phyloP scores from a whole-genome alignment of 2,797 vertebrate species.

The Halcyon chelicuti region DNA sequence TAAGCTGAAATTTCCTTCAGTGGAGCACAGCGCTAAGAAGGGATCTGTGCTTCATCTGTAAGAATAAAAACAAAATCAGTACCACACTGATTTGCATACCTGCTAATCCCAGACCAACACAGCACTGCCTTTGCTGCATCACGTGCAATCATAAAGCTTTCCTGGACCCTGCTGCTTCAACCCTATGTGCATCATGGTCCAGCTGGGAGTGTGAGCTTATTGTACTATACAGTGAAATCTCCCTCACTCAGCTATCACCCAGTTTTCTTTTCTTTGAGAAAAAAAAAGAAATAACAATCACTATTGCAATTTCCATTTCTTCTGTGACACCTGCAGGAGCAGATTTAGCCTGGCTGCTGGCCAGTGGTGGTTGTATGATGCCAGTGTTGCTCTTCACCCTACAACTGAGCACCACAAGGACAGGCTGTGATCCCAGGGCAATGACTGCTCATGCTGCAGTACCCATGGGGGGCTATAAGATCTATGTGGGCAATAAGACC shows the following conservation, averaged over 20 bases:
- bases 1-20: neutral
- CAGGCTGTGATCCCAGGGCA: neutral
- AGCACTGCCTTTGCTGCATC: neutral
- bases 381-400: neutral
- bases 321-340: neutral
- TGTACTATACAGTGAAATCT: neutral
- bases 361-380: neutral
- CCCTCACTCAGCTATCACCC: neutral
- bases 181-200: neutral
- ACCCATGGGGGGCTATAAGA: neutral
- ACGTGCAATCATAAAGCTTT: neutral
- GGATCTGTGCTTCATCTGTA: neutral
- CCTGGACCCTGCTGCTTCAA: neutral
- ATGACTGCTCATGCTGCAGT: neutral
- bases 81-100: neutral
- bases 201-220: neutral
- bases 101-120: neutral
- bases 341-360: neutral
- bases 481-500: neutral
- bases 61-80: neutral
- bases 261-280: neutral
- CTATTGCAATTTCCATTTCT: neutral
- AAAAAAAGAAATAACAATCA: neutral
- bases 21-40: neutral
- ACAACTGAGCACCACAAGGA: neutral